Percentiles rank a stretch among this genome's conserved stretches.
Evolutionary conservation across 1,140 invertebrate species (phyloP).

Genomic region (Ostrea edulis): DNA sequence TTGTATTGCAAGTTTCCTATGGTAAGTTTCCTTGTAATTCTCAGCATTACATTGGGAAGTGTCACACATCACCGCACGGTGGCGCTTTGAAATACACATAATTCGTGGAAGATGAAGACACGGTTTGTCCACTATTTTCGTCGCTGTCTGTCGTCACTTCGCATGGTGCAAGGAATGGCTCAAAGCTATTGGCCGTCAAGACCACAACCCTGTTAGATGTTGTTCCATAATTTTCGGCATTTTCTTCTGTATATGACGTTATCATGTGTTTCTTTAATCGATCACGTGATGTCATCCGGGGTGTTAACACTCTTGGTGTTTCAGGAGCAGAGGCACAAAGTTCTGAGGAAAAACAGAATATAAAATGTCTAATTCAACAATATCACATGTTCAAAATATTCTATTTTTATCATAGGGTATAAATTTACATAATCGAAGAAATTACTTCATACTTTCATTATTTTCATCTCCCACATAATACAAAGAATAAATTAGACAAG

Average conservation of each 20-base stretch:
- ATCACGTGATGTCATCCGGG: conserved; percentile 37
- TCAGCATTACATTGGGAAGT: neutral
- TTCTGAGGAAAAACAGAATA: neutral
- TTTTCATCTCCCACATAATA: no score
- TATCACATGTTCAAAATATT: neutral
- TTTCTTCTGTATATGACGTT: conserved; percentile 36
- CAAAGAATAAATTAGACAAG: no score
- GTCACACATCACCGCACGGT: neutral
- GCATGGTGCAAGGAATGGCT: neutral
- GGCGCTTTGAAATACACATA: conserved; percentile 41
- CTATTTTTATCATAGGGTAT: no score
- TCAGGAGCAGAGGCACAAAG: conserved; percentile 23
- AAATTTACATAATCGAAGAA: no score
- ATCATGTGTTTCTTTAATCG: conserved; percentile 39
- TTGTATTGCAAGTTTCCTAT: no score
- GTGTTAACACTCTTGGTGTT: conserved; percentile 10
- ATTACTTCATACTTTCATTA: no score
- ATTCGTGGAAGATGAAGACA: conserved; percentile 25
- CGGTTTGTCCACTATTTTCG: conserved; percentile 36
- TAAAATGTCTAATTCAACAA: no score
- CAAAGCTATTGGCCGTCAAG: neutral
- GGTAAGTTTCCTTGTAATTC: no score
- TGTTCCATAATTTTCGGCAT: neutral
- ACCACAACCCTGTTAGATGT: neutral
- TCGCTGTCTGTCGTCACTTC: neutral